Evolutionary conservation across 2,797 vertebrate species (phyloP).

Genomic region (Podarcis lilfordi): DNA sequence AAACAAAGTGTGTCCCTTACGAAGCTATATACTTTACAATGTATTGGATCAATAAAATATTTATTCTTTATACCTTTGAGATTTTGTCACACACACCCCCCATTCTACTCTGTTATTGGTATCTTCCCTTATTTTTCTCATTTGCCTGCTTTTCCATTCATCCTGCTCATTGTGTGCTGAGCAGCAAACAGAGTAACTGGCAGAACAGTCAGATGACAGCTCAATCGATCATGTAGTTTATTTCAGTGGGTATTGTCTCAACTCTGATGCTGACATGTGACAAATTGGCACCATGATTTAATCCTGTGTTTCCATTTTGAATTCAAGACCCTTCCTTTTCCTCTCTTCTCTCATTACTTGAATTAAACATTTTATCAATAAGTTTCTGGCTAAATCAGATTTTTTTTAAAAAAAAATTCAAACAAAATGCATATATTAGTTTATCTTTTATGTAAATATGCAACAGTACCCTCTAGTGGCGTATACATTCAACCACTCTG

Average conservation of each 20-base stretch:
- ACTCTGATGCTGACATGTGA: neutral
- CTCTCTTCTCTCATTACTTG: neutral
- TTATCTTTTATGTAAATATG: neutral
- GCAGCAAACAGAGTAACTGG: neutral
- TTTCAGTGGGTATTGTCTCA: constrained; percentile 5
- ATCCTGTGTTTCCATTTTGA: neutral
- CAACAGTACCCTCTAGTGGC: constrained; percentile 13
- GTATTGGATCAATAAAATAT: neutral
- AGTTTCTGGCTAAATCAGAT: neutral
- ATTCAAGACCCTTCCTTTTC: neutral
- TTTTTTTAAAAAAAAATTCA: neutral
- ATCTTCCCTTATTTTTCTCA: neutral
- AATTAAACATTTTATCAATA: neutral
- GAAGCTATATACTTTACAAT: neutral
- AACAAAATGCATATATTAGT: neutral
- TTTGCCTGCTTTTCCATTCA: neutral
- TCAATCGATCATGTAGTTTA: neutral
- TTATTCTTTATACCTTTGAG: neutral
- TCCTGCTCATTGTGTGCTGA: neutral
- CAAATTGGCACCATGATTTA: neutral
- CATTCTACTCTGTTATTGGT: neutral
- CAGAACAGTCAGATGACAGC: neutral
- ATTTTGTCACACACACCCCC: neutral
- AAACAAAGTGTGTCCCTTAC: neutral
- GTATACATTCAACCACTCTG: neutral